A percentile compares a stretch with the other conserved stretches of the same genome.
phyloP scores from a whole-genome alignment of 2,888 invertebrate genomes.

The Synanthedon formicaeformis region DNA sequence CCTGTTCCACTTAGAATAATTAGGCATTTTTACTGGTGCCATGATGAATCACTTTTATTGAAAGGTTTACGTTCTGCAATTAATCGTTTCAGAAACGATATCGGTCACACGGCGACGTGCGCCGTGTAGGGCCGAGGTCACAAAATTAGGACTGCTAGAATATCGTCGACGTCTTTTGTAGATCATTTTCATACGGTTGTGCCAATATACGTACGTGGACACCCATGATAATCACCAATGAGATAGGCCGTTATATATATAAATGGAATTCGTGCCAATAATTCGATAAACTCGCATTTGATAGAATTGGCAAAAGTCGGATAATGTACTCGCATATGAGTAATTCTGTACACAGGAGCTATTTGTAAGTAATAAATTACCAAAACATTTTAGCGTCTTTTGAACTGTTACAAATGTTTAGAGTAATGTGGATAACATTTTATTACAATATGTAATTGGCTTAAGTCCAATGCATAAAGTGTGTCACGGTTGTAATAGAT shows the following conservation, averaged over 20 bases:
- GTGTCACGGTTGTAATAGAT: constrained; percentile 44
- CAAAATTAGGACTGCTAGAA: constrained; percentile 36
- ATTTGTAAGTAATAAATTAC: neutral
- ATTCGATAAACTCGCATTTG: constrained; percentile 4
- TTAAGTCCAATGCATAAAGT: constrained; percentile 29
- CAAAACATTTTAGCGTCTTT: neutral
- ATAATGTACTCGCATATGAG: neutral
- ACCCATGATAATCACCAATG: constrained; percentile 51
- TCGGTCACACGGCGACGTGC: constrained; percentile 23
- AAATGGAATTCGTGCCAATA: constrained; percentile 55
- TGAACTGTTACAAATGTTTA: neutral
- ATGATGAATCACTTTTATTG: constrained; percentile 23
- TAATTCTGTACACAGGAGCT: neutral
- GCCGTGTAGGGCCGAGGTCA: constrained; percentile 37
- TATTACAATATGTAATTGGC: constrained; percentile 23
- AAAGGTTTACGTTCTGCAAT: constrained; percentile 34
- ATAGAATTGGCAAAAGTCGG: neutral
- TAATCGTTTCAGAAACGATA: constrained; percentile 28
- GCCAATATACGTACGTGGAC: constrained; percentile 46
- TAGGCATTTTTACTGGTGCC: constrained; percentile 58
- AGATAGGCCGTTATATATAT: constrained; percentile 46
- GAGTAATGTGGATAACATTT: neutral
- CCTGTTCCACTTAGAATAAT: constrained; percentile 60
- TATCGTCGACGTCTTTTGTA: constrained; percentile 49
- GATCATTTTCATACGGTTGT: constrained; percentile 40